phyloP scores from a whole-genome alignment of 2,888 invertebrate genomes.

The Epistrophella euchroma region DNA sequence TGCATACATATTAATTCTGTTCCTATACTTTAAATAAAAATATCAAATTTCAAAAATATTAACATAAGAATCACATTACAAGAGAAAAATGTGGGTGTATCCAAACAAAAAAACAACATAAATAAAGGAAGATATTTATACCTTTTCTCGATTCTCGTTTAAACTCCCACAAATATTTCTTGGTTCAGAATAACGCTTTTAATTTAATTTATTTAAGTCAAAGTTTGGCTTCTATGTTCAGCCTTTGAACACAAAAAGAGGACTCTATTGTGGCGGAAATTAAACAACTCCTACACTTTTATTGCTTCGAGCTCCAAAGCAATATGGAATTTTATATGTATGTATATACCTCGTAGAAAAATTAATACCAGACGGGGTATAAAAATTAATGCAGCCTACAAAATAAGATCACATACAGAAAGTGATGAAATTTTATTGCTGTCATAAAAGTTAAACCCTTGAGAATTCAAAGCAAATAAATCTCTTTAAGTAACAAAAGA shows the following conservation, averaged over 20 bases:
- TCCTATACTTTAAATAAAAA: neutral
- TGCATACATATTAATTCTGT: neutral
- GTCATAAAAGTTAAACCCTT: slow-evolving; percentile 17
- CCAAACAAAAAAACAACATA: neutral
- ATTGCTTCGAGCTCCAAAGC: slow-evolving; percentile 14
- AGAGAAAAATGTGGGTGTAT: neutral
- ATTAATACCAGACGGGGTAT: slow-evolving; percentile 15
- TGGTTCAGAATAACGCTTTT: neutral
- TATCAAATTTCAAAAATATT: neutral
- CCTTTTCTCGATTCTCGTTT: neutral
- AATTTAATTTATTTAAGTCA: slow-evolving; percentile 8
- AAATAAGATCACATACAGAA: slow-evolving; percentile 16
- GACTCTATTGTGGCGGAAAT: slow-evolving; percentile 13
- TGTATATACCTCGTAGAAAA: slow-evolving; percentile 2
- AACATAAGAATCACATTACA: neutral
- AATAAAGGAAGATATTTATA: neutral
- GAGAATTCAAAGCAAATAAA: slow-evolving; percentile 16
- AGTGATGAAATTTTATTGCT: slow-evolving; percentile 21
- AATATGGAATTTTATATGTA: neutral
- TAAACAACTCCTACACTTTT: slow-evolving; percentile 26
- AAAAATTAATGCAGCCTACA: slow-evolving; percentile 31
- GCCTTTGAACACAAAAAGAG: neutral
- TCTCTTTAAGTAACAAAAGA: neutral
- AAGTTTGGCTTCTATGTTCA: slow-evolving; percentile 5
- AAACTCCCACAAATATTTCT: neutral